A percentile compares a stretch with the other conserved stretches of the same genome.
These are phyloP conservation scores for Phylloscopus collybita DNA, from an alignment of 2,797 vertebrate species.

Conservation along the genomic window DNA sequence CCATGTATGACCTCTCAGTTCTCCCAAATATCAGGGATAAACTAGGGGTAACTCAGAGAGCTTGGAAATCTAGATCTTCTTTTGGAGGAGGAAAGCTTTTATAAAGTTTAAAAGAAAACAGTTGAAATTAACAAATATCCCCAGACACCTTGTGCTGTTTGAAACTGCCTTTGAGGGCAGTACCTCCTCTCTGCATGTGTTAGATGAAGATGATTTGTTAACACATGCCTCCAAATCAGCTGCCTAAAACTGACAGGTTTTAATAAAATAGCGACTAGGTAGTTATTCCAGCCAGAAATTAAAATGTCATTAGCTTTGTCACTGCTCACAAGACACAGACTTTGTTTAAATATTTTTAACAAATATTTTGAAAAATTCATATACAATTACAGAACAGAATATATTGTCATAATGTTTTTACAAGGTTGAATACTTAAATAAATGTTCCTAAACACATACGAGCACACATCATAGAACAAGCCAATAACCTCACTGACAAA, in stretches of 20 bases:
- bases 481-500: neutral
- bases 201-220: neutral
- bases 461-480: neutral
- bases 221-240: neutral
- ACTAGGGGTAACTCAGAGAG: neutral
- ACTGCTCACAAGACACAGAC: neutral
- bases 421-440: neutral
- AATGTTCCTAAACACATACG: fast-evolving
- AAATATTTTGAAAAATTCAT: neutral
- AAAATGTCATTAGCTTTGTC: neutral
- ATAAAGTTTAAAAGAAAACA: neutral
- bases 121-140: neutral
- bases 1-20: neutral
- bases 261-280: neutral
- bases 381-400: neutral
- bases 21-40: neutral
- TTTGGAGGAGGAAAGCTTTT: neutral
- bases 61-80: neutral
- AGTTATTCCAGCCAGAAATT: neutral
- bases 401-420: neutral
- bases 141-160: neutral
- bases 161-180: neutral
- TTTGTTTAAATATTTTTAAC: neutral
- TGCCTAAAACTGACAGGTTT: neutral
- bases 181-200: neutral